Evolutionary conservation across 2,113 vertebrate species (phyloP), one percentile per base, ranked within the genome.

Genomic region (Leiothrix lutea): DNA sequence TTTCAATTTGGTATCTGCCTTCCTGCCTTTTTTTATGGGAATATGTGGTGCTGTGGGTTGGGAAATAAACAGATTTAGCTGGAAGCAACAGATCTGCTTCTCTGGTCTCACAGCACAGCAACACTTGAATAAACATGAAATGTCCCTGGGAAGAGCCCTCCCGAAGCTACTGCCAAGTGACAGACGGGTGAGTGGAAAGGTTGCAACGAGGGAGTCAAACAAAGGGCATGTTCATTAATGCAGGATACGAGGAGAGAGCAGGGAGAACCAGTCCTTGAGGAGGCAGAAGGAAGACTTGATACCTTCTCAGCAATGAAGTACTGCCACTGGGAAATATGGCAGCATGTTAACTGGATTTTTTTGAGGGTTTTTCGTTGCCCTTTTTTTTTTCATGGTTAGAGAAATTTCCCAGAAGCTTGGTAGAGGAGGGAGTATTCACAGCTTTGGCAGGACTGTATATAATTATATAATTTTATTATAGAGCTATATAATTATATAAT

Each of bases 131-230:
- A 94, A 96, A 96, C 93, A 95, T 0, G 0, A 86, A 94, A 86
- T 38, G 56, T 95, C 81, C 70, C 86, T 80, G 74, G 78, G 91
- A 95, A 91, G 66, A 95, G 66, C 42, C 33, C 42, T 95, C 44
- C 57, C 0, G 1, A 80, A 61, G 77, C 67, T 80, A 73, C 84
- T 88, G 90, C 91, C 96, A 94, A 96, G 95, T 77, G 92, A 94
- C 94, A 95, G 95, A 96, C 67, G 42, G 78, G 72, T 77, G 84
- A 95, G 85, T 82, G 75, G 81, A 95, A 95, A 92, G 84, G 85
- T 91, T 95, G 81, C 72, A 80, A 12, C 0, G 1, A 92, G 64
- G 60, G 81, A 94, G 85, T 90, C 57, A 89, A 94, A 83, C 90
- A 95, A 96, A 92, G 91, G 88, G 72, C 75, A 84, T 5, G 1